Percentiles rank a stretch among this genome's conserved stretches.
Conservation (phyloP, 2,888 invertebrate species). For the Sarcophaga subvicina region DNA sequence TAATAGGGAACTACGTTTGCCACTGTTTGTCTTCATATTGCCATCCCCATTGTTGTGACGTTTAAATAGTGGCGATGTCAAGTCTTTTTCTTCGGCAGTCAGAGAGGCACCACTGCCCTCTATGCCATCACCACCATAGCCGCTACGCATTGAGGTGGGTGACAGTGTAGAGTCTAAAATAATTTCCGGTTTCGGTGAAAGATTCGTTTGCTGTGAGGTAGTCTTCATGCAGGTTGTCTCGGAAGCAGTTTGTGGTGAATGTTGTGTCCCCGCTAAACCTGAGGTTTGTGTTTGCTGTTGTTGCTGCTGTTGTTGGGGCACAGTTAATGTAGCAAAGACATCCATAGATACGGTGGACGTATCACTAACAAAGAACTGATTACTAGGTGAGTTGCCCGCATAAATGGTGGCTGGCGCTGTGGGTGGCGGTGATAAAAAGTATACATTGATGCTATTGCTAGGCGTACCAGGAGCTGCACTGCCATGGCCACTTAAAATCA, state of each 20-base stretch:
- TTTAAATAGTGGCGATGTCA: slow-evolving; percentile 78
- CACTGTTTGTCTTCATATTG: slow-evolving; percentile 28
- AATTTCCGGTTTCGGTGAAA: slow-evolving; percentile 81
- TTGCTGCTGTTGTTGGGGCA: slow-evolving; percentile 40
- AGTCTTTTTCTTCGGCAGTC: slow-evolving; percentile 76
- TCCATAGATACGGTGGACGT: slow-evolving; percentile 81
- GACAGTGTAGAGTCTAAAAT: slow-evolving; percentile 81
- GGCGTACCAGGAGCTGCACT: slow-evolving; percentile 57
- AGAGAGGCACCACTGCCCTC: slow-evolving; percentile 61
- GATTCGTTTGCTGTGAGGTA: slow-evolving; percentile 70
- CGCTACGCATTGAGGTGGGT: slow-evolving; percentile 76
- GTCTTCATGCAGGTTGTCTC: slow-evolving; percentile 4
- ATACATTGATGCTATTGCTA: slow-evolving; percentile 78
- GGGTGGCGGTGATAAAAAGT: slow-evolving; percentile 80
- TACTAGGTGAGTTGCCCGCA: slow-evolving; percentile 65
- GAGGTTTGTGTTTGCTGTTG: slow-evolving; percentile 50
- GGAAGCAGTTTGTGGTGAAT: slow-evolving; percentile 25
- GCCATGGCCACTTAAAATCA: slow-evolving; percentile 56
- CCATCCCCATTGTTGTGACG: slow-evolving; percentile 76
- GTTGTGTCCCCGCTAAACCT: slow-evolving; percentile 55
- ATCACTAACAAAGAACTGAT: slow-evolving; percentile 77
- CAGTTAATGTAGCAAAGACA: slow-evolving; percentile 77
- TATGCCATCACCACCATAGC: slow-evolving; percentile 55
- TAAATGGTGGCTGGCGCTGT: slow-evolving; percentile 73
- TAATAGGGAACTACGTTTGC: slow-evolving; percentile 76